Evolutionary conservation across 2,113 vertebrate genomes (phyloP).

Genomic region (Uropsilus gracilis): DNA sequence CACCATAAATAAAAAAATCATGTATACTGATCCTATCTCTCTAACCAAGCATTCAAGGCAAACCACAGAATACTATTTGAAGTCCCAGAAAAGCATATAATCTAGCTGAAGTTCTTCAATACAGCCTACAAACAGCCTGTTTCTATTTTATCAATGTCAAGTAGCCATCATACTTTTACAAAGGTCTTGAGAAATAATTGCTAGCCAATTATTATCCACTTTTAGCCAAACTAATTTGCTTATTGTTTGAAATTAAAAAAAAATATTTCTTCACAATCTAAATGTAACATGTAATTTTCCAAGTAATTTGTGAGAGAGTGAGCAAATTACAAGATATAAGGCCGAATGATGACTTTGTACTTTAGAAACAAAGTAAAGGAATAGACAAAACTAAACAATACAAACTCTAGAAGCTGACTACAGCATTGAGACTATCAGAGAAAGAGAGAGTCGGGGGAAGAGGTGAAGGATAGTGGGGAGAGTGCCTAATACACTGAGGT

Average conservation of each 20-base stretch:
- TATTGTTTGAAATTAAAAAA: neutral
- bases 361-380: neutral
- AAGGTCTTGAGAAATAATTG: neutral
- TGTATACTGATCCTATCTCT: conserved; percentile 60
- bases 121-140: neutral
- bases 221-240: neutral
- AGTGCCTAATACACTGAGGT: too few relatives aligned
- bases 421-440: too few relatives aligned
- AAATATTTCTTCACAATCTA: neutral
- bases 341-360: neutral
- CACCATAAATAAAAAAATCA: conserved; percentile 59
- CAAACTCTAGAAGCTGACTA: neutral
- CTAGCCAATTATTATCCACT: neutral
- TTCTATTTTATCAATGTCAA: conserved; percentile 39
- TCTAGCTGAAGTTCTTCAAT: conserved; percentile 44
- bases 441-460: too few relatives aligned
- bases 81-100: conserved; percentile 45
- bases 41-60: neutral
- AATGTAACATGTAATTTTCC: neutral
- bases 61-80: conserved; percentile 38
- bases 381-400: neutral
- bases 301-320: neutral
- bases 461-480: too few relatives aligned
- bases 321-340: neutral
- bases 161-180: neutral